Base-by-base conservation (phyloP, 2,888 invertebrate species). In the Agrochola macilenta region DNA sequence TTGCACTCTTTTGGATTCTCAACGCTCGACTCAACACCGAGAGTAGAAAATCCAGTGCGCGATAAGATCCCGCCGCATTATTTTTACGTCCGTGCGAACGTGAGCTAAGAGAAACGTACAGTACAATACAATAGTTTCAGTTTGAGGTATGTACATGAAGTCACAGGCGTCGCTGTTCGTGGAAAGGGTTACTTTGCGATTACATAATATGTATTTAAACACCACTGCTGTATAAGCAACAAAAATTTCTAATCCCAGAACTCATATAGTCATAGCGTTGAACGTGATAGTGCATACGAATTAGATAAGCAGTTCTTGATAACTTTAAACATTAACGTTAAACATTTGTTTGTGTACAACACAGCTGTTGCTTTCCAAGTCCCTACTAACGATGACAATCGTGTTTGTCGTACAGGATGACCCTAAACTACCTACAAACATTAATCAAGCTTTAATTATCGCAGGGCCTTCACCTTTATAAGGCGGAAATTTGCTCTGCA, bases 401-500 rank as follows among this genome's bases (percentile, higher is more conserved):
- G 78, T 76, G 73, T 85, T 74, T 77, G 84, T 78, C 64, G 69
- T 76, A 76, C 72, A 79, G 83, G 81, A 82, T 81, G 77, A 85
- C 83, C 79, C 68, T 78, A 74, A 85, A 82, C 64, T 76, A 83
- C 76, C 57, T 74, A 77, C 43, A 82, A 71, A 79, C 85, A 90
- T 91, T 89, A 90, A 90, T 91, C 90, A 88, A 84, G 80, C 85
- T 89, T 88, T 91, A 90, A 90, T 84, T 87, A 90, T 88, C 87
- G 81, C 78, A 81, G 79, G 75, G 85, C 89, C 88, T 90, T 88
- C 87, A 81, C 87, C 84, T 86, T 88, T 88, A 79, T 85, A 86
- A 83, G 83, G 78, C 87, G 91, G 90, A 91, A 89, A 91, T 91
- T 91, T 88, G 85, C 82, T 88, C 87, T 74, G 83, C 77, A 83